Base-by-base conservation (phyloP, 2,797 vertebrate species). In the Sebastes ruberrimus region DNA sequence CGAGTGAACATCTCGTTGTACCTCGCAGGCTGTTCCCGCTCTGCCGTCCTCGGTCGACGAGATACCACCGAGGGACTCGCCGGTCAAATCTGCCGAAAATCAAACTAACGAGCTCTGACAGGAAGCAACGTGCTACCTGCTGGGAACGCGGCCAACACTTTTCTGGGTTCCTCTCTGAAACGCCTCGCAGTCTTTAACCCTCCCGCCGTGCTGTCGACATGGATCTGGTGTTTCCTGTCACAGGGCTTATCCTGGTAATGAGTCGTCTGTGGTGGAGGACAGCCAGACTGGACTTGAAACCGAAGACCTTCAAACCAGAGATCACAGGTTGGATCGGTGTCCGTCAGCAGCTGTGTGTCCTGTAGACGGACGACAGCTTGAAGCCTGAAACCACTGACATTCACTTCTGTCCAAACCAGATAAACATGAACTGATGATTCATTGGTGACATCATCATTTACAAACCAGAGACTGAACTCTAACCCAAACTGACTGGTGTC, bases 21-120 rank as follows among this genome's bases (percentile, higher is more conserved):
- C 92, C 92, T 86, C 14, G 67, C 80, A 79, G 93, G 83, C 81
- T 87, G 85, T 90, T 89, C 86, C 83, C 22, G 25, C 85, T 86
- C 80, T 2, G 27, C 80, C 20, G 69, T 82, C 85, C 64, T 83
- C 32, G 20, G 75, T 82, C 59, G 23, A 32, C 65, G 49, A 82
- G 78, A 85, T 84, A 78, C 87, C 85, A 82, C 76, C 28, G 28
- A 83, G 80, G 85, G 92, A 91, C 83, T 81, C 68, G 20, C 65
- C 65, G 59, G 87, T 90, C 87, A 87, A 82, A 88, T 89, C 73
- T 68, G 81, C 77, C 63, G 7, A n/a, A 82, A 68, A 79, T 91
- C 75, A 88, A 80, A 82, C 84, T 90, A 90, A 93, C 81, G 8
- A 77, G 75, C 60, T 83, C 78, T 89, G 92, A 92, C 91, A 91